Evolutionary conservation across 2,797 vertebrate genomes (phyloP).

Genomic region (Serranus cabrilla): DNA sequence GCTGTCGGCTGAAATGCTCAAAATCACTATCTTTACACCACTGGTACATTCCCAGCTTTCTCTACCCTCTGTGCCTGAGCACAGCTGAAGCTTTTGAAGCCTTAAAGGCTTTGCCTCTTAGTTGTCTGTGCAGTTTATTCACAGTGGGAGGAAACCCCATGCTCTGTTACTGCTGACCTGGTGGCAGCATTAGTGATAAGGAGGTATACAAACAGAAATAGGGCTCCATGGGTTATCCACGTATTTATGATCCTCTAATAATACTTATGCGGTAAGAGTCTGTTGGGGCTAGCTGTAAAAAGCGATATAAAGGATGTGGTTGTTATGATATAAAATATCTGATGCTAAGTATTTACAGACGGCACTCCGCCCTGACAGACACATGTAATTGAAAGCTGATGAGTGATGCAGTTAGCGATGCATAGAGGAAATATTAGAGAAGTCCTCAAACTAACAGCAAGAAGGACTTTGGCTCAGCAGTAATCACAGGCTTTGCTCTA

Average conservation of each 20-base stretch:
- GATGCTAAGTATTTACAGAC: constrained; percentile 17
- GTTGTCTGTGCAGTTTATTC: not conserved
- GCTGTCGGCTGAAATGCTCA: constrained; percentile 41
- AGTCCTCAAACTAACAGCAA: constrained; percentile 9
- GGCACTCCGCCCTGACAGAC: not conserved
- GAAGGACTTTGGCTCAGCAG: constrained; percentile 27
- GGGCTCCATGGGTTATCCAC: not conserved
- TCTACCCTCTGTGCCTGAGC: constrained; percentile 30
- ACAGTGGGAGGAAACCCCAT: not conserved
- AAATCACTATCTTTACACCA: constrained; percentile 57
- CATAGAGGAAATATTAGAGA: constrained; percentile 27
- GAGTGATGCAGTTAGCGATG: not conserved
- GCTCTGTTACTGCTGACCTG: constrained; percentile 18
- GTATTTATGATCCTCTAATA: constrained; percentile 3
- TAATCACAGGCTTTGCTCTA: constrained; percentile 57
- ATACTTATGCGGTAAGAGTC: not conserved
- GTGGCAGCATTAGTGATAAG: constrained; percentile 10
- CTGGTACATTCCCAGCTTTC: constrained; percentile 37
- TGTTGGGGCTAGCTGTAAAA: not conserved
- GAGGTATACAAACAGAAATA: not conserved
- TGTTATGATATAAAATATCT: not conserved
- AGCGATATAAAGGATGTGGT: not conserved
- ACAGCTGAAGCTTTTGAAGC: constrained; percentile 44
- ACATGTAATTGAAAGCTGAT: not conserved
- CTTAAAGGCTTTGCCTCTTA: constrained; percentile 24